A percentile compares a stretch with the other conserved stretches of the same genome.
Conservation (phyloP, 2,888 invertebrate species). For the Brachyptera putata region DNA sequence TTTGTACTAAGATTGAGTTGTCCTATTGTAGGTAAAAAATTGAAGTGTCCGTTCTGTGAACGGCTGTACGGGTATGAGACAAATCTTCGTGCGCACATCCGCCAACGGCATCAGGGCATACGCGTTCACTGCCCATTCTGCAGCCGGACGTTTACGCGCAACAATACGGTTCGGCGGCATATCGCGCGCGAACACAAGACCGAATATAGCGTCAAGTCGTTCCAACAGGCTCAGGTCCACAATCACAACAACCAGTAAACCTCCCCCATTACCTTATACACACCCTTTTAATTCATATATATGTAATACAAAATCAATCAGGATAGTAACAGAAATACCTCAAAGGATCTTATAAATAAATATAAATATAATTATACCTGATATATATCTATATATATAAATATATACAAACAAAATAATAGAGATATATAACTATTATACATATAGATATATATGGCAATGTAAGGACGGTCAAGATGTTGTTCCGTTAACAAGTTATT, state of each 20-base stretch:
- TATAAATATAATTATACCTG: constrained; percentile 25
- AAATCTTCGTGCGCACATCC: constrained; percentile 84
- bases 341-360: constrained; percentile 34
- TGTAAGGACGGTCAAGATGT: constrained; percentile 26
- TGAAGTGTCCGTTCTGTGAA: constrained; percentile 91
- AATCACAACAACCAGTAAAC: constrained; percentile 59
- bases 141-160: constrained; percentile 84
- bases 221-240: constrained; percentile 55
- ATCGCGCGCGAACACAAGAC: constrained; percentile 87
- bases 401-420: constrained; percentile 31
- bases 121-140: constrained; percentile 89
- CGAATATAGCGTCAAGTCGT: constrained; percentile 61
- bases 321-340: constrained; percentile 36
- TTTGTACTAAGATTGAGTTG: too few relatives aligned
- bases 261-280: background rate
- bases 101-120: constrained; percentile 88
- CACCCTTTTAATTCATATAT: constrained; percentile 19
- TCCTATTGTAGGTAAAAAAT: constrained; percentile 67
- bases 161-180: constrained; percentile 87
- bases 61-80: constrained; percentile 90
- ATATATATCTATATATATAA: constrained; percentile 33
- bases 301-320: constrained; percentile 30
- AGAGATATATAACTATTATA: constrained; percentile 34
- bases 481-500: constrained; percentile 29
- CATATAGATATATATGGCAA: constrained; percentile 48